phyloP scores from a whole-genome alignment of 2,888 invertebrate species.

The Lasiommata megera region DNA sequence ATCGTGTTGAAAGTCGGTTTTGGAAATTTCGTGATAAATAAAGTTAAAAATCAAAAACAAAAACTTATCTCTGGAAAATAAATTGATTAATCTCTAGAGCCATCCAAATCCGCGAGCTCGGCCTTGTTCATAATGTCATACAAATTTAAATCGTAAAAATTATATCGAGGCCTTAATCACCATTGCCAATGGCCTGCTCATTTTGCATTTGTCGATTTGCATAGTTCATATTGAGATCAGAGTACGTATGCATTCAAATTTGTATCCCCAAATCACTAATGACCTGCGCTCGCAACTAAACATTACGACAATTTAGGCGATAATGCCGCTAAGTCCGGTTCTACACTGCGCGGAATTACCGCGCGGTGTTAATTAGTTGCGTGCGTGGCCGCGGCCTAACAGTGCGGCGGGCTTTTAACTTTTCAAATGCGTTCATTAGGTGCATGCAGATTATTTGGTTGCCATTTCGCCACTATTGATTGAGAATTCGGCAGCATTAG shows the following conservation, averaged over 20 bases:
- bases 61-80: not conserved
- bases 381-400: conserved; percentile 57
- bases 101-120: not conserved
- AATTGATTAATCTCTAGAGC: not conserved
- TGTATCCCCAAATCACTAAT: conserved; percentile 54
- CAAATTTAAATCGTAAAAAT: conserved; percentile 2
- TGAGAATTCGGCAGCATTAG: conserved; percentile 55
- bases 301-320: conserved; percentile 76
- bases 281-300: conserved; percentile 61
- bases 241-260: conserved; percentile 36
- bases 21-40: not conserved
- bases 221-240: conserved; percentile 25
- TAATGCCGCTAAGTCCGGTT: conserved; percentile 75
- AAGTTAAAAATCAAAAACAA: not conserved
- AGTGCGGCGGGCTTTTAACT: conserved; percentile 69
- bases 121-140: not conserved
- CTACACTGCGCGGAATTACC: conserved; percentile 61
- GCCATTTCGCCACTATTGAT: conserved; percentile 52
- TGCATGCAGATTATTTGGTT: conserved; percentile 59
- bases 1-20: too few species aligned
- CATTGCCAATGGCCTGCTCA: conserved; percentile 4
- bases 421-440: conserved; percentile 76
- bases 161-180: conserved; percentile 4
- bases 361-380: conserved; percentile 68
- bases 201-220: conserved; percentile 18